A percentile compares a stretch with the other conserved stretches of the same genome.
Evolutionary conservation across 1,140 invertebrate genomes (phyloP).

Genomic region (Drosophila albomicans): DNA sequence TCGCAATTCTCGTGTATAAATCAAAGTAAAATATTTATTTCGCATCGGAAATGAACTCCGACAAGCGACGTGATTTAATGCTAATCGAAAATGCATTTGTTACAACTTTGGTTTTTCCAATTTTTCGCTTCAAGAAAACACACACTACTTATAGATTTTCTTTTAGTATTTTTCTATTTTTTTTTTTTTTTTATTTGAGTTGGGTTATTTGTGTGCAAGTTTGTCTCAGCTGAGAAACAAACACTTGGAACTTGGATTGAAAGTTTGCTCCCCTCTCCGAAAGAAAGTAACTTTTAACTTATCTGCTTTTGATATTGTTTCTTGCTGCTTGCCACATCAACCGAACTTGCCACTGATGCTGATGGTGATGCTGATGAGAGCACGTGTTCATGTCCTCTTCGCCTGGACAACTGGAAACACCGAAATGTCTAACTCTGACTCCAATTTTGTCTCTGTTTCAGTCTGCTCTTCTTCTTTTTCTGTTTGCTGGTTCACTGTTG

Average conservation of each 20-base stretch:
- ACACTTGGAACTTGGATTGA: constrained; percentile 43
- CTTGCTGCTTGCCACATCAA: constrained; percentile 2
- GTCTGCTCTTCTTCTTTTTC: background rate
- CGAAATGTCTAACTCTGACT: constrained; percentile 1
- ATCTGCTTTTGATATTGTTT: constrained; percentile 67
- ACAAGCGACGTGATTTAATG: constrained; percentile 71
- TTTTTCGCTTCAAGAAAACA: constrained; percentile 39
- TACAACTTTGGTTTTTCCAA: constrained; percentile 46
- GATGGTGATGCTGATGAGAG: constrained; percentile 45
- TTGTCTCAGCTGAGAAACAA: constrained; percentile 56
- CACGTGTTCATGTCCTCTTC: constrained; percentile 39
- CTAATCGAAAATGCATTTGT: constrained; percentile 81
- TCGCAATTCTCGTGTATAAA: constrained; percentile 49
- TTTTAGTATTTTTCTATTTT: background rate
- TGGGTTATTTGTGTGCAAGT: constrained; percentile 32
- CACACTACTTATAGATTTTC: constrained; percentile 4
- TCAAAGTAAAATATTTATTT: constrained; percentile 68
- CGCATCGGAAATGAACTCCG: constrained; percentile 65
- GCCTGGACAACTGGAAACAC: constrained; percentile 41
- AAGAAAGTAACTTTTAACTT: constrained; percentile 54
- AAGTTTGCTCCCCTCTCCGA: constrained; percentile 43
- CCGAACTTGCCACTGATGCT: background rate
- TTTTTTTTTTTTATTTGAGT: constrained; percentile 7
- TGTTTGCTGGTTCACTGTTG: background rate
- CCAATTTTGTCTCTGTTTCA: background rate